Evolutionary conservation across 2,797 vertebrate genomes (phyloP).

Genomic region (Manis crassicaudata): DNA sequence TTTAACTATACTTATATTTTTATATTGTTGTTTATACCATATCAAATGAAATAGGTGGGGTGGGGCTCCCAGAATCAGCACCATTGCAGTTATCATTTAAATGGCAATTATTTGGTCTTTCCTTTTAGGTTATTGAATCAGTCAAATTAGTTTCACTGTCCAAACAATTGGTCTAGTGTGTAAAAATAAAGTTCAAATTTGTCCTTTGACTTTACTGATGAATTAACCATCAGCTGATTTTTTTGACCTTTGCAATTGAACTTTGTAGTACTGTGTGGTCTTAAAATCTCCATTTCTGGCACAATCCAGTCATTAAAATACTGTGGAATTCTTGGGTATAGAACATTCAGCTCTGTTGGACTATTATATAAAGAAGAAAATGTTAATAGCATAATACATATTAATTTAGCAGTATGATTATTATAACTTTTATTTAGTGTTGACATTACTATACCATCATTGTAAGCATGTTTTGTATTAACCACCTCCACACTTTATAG

Average conservation of each 20-base stretch:
- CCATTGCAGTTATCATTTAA: background rate
- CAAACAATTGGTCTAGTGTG: background rate
- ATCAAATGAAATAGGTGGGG: background rate
- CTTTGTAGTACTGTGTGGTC: background rate
- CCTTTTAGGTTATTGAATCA: background rate
- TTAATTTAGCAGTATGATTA: conserved; percentile 10
- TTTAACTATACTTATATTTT: conserved; percentile 1
- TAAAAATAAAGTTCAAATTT: conserved; percentile 27
- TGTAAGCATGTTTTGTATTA: background rate
- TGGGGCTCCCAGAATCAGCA: background rate
- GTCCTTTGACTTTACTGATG: conserved; percentile 1
- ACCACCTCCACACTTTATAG: background rate
- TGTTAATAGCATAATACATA: background rate
- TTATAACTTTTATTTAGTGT: conserved; percentile 31
- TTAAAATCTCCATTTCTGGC: conserved; percentile 16
- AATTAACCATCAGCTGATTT: conserved; percentile 16
- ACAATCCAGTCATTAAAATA: background rate
- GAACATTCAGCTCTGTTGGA: background rate
- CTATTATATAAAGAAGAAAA: conserved; percentile 19
- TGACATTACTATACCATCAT: background rate
- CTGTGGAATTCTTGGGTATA: background rate
- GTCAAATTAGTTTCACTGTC: background rate
- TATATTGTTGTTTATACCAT: background rate
- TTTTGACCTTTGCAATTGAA: background rate
- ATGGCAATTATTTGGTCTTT: background rate